Conservation (phyloP, 2,888 invertebrate species). For the Agriopis marginaria region DNA sequence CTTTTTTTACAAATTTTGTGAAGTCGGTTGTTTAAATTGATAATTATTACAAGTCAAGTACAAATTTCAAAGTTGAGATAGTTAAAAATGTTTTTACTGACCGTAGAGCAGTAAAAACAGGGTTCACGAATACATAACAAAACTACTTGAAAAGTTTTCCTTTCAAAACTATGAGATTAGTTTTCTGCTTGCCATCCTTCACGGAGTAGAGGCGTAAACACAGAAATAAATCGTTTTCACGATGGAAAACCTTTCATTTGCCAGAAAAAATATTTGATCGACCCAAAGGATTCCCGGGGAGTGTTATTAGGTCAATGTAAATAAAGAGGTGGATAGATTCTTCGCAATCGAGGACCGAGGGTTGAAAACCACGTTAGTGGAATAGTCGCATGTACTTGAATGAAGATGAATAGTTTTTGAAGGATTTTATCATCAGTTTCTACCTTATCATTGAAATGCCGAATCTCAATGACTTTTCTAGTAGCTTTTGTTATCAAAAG, state of each 20-base stretch:
- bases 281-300: slow-evolving; percentile 50
- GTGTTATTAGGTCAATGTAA: slow-evolving; percentile 70
- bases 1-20: too few relatives aligned
- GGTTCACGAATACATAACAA: slow-evolving; percentile 6
- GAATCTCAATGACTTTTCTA: neutral
- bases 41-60: too few relatives aligned
- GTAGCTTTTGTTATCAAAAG: too few relatives aligned
- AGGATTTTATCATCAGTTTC: neutral
- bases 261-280: slow-evolving; percentile 62
- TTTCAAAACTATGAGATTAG: slow-evolving; percentile 30
- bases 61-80: too few relatives aligned
- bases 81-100: too few relatives aligned
- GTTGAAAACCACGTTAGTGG: slow-evolving; percentile 56
- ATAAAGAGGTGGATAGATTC: slow-evolving; percentile 60
- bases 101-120: neutral
- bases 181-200: slow-evolving; percentile 25
- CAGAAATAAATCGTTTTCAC: slow-evolving; percentile 45
- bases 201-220: slow-evolving; percentile 33
- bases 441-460: neutral
- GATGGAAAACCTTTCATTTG: slow-evolving; percentile 48
- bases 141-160: slow-evolving; percentile 19
- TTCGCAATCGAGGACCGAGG: slow-evolving; percentile 57
- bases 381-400: slow-evolving; percentile 48
- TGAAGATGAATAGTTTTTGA: neutral
- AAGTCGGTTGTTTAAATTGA: too few relatives aligned